Evolutionary conservation across 2,113 vertebrate species (phyloP).

Genomic region (Bettongia penicillata): DNA sequence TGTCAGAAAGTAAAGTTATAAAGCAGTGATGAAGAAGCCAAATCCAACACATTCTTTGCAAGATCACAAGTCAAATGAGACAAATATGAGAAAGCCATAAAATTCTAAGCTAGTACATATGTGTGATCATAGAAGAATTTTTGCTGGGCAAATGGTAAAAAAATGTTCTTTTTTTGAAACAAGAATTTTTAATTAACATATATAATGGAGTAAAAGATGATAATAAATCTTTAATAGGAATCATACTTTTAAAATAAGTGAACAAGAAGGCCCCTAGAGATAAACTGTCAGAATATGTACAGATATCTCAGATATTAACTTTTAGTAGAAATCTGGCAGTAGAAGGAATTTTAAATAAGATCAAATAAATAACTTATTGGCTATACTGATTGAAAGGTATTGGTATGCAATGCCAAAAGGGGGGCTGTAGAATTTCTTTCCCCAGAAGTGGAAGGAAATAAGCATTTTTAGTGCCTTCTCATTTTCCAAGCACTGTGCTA

Average conservation of each 20-base stretch:
- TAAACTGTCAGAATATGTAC: not conserved
- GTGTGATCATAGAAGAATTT: constrained; percentile 27
- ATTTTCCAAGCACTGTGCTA: not conserved
- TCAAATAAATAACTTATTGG: not conserved
- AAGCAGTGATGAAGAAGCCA: constrained; percentile 45
- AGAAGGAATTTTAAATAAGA: not conserved
- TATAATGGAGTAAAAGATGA: not conserved
- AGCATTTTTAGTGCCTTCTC: too few relatives aligned
- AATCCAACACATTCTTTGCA: constrained; percentile 15
- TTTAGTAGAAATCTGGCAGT: not conserved
- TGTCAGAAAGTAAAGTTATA: constrained; percentile 42
- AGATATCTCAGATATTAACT: not conserved
- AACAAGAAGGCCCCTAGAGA: not conserved
- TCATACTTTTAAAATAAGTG: not conserved
- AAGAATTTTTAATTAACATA: constrained; percentile 28
- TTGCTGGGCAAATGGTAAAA: not conserved
- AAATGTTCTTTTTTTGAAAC: constrained; percentile 47
- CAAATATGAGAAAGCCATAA: constrained; percentile 41
- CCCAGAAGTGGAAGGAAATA: not conserved
- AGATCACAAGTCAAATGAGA: constrained; percentile 52
- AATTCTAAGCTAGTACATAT: constrained; percentile 34
- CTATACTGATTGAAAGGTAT: not conserved
- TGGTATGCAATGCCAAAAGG: not conserved
- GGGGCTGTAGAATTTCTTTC: not conserved
- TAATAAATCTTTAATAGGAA: constrained; percentile 1